Conservation (phyloP, 2,113 vertebrate species). For the Grallaria varia region DNA sequence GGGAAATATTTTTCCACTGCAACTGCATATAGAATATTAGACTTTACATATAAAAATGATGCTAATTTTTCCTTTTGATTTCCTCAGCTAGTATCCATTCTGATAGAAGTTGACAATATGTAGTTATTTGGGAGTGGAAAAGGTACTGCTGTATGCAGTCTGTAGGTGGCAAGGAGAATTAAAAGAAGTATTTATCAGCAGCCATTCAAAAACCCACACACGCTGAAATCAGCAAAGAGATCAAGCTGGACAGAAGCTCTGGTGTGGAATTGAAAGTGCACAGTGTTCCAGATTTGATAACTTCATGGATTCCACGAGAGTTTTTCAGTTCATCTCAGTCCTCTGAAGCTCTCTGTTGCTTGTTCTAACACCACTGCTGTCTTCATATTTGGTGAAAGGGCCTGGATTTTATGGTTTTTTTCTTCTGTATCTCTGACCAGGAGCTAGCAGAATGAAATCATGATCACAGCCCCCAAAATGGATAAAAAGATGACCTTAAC, state of each 20-base stretch:
- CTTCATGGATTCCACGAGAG: background rate
- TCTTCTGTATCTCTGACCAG: background rate
- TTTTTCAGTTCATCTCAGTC: background rate
- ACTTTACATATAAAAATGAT: background rate
- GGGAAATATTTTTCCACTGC: background rate
- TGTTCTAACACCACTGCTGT: background rate
- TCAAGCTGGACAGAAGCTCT: background rate
- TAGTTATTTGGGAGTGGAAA: background rate
- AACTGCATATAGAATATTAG: background rate
- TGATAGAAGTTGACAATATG: background rate
- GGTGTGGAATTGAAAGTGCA: background rate
- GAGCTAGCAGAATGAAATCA: background rate
- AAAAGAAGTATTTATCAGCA: background rate
- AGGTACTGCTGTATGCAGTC: background rate
- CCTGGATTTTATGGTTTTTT: background rate
- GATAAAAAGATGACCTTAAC: background rate
- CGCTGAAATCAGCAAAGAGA: background rate
- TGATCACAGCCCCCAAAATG: background rate
- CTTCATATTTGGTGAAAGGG: background rate
- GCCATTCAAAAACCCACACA: background rate
- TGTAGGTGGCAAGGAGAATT: background rate
- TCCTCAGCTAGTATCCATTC: background rate
- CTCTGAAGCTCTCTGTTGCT: background rate
- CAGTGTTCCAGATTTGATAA: background rate
- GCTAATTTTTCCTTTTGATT: background rate